Evolutionary conservation across 2,797 vertebrate species (phyloP), one percentile per base, ranked within the genome.

Genomic region (Synanceia verrucosa): DNA sequence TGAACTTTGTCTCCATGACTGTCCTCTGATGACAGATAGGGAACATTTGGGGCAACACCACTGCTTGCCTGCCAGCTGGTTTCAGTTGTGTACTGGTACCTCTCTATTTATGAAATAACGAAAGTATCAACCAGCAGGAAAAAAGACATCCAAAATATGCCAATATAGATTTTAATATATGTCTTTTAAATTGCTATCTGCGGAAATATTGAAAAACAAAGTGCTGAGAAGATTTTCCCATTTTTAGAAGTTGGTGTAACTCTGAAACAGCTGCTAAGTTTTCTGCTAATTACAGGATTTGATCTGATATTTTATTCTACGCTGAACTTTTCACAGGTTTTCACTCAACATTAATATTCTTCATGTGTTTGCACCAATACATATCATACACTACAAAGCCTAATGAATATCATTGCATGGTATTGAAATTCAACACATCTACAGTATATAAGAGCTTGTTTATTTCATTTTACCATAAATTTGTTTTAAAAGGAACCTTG

Each of bases 41-140:
- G 62, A 76, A 82, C 86, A 59, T 80, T 81, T 71, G 75, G 81
- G 80, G 76, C 70, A 66, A 77, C 76, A 67, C 85, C 79, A 88
- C 87, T 88, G 85, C 87, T 91, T 90, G 86, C 86, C 78, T 89
- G 60, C 94, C 95, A 96, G 94, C 94, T 94, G 94, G 94, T 93
- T 94, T 94, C 34, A 28, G 62, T 85, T 81, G 52, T 80, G 67
- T 76, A 60, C 56, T 59, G 56, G 28, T 50, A 65, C 70, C 41
- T 77, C 75, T 85, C 58, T 66, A 46, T 63, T 87, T 57, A 48
- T 71, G 26, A 60, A 57, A 51, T 52, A 80, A 76, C 29, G 48
- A 50, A 73, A 58, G 44, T 67, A 66, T 80, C 63, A 81, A 60
- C 66, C 79, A 79, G 76, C 77, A 70, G 66, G 18, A 53, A 75